Evolutionary conservation across 2,888 invertebrate genomes (phyloP).

Genomic region (Plusia festucae): DNA sequence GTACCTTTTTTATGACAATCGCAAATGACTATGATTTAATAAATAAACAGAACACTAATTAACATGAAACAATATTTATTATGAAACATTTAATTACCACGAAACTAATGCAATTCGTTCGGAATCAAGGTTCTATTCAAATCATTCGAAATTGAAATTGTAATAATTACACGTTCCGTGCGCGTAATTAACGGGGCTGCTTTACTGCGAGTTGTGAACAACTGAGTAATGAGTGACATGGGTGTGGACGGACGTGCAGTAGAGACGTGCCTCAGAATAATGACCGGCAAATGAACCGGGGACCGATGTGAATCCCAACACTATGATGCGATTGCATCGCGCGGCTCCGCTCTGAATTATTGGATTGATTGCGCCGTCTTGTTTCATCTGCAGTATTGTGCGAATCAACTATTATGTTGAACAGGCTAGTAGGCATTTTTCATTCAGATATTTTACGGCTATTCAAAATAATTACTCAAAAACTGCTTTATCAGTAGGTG

Average conservation of each 20-base stretch:
- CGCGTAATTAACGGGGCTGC: slow-evolving; percentile 52
- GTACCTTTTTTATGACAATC: not conserved
- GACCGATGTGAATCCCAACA: slow-evolving; percentile 72
- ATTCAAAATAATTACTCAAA: not conserved
- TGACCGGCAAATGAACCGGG: slow-evolving; percentile 78
- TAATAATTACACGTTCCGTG: slow-evolving; percentile 38
- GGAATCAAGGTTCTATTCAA: slow-evolving; percentile 32
- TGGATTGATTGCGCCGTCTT: slow-evolving; percentile 64
- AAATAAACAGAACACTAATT: not conserved
- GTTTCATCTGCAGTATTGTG: slow-evolving; percentile 53
- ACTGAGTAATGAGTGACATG: slow-evolving; percentile 62
- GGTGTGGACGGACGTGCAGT: slow-evolving; percentile 58
- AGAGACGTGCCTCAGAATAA: slow-evolving; percentile 77
- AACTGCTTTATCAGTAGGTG: no score
- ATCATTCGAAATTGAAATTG: slow-evolving; percentile 27
- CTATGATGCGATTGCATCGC: slow-evolving; percentile 60
- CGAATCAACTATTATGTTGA: slow-evolving; percentile 39
- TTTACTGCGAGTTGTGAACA: slow-evolving; percentile 54
- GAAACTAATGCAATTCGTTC: slow-evolving; percentile 11
- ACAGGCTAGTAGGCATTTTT: slow-evolving; percentile 19
- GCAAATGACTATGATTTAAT: not conserved
- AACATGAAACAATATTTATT: not conserved
- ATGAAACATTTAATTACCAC: not conserved
- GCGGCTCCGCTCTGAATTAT: slow-evolving; percentile 57
- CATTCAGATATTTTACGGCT: not conserved